Evolutionary conservation across 2,113 vertebrate genomes (phyloP), one percentile per base, ranked within the genome.

Genomic region (Onychostoma macrolepis): DNA sequence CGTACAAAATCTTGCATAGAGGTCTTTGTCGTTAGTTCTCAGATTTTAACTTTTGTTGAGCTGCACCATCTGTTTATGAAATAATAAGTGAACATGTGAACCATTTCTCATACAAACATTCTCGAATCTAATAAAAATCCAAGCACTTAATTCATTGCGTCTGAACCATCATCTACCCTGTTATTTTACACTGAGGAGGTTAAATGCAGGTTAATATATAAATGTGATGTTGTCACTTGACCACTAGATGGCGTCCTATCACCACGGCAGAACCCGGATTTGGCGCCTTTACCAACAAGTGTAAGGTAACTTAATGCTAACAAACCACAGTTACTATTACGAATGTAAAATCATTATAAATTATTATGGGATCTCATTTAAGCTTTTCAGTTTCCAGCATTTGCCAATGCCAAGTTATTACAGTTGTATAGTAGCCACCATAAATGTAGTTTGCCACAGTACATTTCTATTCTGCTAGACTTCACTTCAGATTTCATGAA

Each of bases 161-260:
- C 53, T 58, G 53, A 58, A 58, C 53, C 6, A 58, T 24, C 19
- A 56, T 30, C 1, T 30, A 53, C 21, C 28, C 5, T 41, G 33
- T 9, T 78, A 8, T 78, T 78, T 8, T 24, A 3, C 13, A 53
- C 45, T 53, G 45, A 30, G 0, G 2, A 3, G 4, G 4, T 33
- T 13, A 61, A 48, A 71, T 41, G 61, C n/a, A 45, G 61, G 58
- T 63, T 24, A 61, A n/a, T 33, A 11, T n/a, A 50, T 17, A 24
- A 41, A 26, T 84, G 89, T 83, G 86, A 86, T 87, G 45, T 48
- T 28, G 4, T 0, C 0, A 0, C 24, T 38, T 43, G 21, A 19
- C 91, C 94, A 93, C 93, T 80, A 1, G 93, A 84, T 91, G 93
- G 85, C 92, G 53, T 82, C 74, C 77, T 90, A 81, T 82, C 78